A percentile compares a stretch with the other conserved stretches of the same genome.
These are phyloP conservation scores for Tetraneura akinire DNA, from an alignment of 1,140 invertebrate species.

Conservation along the genomic window DNA sequence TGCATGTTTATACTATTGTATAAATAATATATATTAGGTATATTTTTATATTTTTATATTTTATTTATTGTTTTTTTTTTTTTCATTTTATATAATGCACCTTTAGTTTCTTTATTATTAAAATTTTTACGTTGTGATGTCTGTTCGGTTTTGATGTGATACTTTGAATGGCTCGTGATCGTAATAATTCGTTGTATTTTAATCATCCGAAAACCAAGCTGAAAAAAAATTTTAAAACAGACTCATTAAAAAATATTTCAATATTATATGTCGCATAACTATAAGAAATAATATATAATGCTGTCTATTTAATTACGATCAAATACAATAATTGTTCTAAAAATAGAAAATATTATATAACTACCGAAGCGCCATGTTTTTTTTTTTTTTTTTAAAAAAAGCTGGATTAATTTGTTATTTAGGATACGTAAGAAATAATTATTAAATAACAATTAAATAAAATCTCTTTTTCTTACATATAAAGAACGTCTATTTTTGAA, in stretches of 20 bases:
- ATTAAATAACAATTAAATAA: no score
- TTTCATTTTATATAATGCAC: no score
- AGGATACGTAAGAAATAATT: no score
- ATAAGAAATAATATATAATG: background rate
- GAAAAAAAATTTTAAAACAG: constrained; percentile 17
- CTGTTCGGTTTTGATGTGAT: background rate
- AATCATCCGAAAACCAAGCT: constrained; percentile 49
- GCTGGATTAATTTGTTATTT: no score
- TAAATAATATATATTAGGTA: background rate
- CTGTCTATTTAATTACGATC: background rate
- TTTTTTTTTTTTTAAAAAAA: no score
- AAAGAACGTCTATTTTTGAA: no score
- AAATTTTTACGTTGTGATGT: background rate
- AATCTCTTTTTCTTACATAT: no score
- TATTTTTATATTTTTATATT: no score
- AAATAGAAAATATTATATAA: background rate
- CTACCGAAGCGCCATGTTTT: background rate
- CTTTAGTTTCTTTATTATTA: constrained; percentile 41
- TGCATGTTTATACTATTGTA: constrained; percentile 16
- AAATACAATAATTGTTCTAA: constrained; percentile 37
- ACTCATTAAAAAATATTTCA: background rate
- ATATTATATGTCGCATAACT: background rate
- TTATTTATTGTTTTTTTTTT: background rate
- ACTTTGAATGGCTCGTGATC: background rate
- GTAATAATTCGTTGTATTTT: constrained; percentile 17